Evolutionary conservation across 1,140 invertebrate species (phyloP), one percentile per base, ranked within the genome.

Genomic region (Drosophila ercepeae): DNA sequence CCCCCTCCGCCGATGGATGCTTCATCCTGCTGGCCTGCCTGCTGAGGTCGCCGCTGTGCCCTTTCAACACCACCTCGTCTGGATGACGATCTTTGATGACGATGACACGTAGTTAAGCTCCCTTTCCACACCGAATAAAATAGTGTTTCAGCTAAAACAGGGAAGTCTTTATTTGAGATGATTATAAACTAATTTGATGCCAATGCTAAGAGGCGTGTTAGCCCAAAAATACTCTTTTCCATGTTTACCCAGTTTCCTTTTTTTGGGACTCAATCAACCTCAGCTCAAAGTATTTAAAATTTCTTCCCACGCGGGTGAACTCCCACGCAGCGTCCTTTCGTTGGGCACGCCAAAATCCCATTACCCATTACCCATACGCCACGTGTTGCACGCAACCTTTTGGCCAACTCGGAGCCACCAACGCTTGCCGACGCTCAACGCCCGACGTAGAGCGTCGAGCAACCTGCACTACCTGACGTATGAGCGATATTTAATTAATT

Each of bases 401-500:
- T 27, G 29, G 18, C 42, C 55, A 32, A 29, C 59, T 19, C 4
- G 13, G 13, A 39, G 18, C 18, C 8, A 11, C 61, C 59, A 23
- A 29, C 58, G 13, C 58, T 11, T 21, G 11, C 36, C 13, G 34
- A 36, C 21, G 52, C 9, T n/a, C n/a, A n/a, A n/a, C n/a, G n/a
- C n/a, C n/a, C n/a, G n/a, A n/a, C n/a, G n/a, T n/a, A n/a, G n/a
- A n/a, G n/a, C n/a, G n/a, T n/a, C n/a, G n/a, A n/a, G 9, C 49
- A 51, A 23, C 34, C 51, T 14, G 58, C 16, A 14, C 19, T 64
- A 50, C 45, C 58, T 65, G 63, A 42, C 63, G 21, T 67, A 65
- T 67, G 59, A 65, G 59, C 65, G 45, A 67, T 65, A 65, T 67
- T 52, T 67, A 67, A 67, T 67, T 67, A 65, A 67, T 51, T 67